Conservation (phyloP, 1,140 invertebrate species). For the Theocolax elegans region DNA sequence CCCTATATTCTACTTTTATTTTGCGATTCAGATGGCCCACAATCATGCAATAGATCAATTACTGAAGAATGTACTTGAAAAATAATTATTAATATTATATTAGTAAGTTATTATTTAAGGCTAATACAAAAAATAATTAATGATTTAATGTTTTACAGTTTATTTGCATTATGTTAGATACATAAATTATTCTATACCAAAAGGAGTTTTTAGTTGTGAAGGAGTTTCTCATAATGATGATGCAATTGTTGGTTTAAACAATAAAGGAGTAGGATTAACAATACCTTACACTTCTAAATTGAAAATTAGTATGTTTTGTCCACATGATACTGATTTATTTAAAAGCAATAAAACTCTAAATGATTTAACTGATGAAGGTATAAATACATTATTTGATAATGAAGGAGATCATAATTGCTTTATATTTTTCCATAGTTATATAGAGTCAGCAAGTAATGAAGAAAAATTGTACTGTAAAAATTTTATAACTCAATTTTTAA, state of each 20-base stretch:
- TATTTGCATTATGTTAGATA: too few species aligned
- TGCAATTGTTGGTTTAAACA: background rate
- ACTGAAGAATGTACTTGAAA: background rate
- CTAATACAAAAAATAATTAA: too few species aligned
- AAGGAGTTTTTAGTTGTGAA: background rate
- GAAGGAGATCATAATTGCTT: background rate
- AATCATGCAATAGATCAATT: background rate
- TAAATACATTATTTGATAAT: background rate
- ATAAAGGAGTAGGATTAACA: background rate
- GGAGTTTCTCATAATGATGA: background rate
- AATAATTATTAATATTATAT: constrained; percentile 1
- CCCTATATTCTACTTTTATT: background rate
- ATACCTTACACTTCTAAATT: background rate
- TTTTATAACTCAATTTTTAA: background rate
- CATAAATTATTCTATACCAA: too few species aligned
- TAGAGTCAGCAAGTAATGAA: too few species aligned
- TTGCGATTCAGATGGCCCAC: background rate
- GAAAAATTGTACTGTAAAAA: background rate
- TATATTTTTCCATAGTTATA: background rate
- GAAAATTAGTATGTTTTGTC: background rate
- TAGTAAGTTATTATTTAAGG: background rate
- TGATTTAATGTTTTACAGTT: too few species aligned
- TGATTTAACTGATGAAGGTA: background rate
- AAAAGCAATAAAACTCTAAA: background rate
- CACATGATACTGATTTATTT: background rate